phyloP scores from a whole-genome alignment of 2,113 vertebrate genomes.

The Electrona antarctica region DNA sequence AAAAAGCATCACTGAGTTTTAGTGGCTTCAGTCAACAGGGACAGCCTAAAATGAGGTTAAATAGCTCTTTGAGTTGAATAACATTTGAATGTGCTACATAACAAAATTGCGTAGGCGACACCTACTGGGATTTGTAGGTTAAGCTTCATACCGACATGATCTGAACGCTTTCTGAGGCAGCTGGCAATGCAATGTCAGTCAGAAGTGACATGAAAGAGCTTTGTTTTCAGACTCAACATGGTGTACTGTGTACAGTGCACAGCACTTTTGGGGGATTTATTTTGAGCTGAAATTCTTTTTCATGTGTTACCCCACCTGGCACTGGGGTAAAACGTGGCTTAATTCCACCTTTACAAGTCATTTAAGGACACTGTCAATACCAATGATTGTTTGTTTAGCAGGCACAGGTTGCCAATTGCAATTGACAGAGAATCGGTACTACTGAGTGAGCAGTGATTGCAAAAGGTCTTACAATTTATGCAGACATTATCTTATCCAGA shows the following conservation, averaged over 20 bases:
- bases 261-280: not conserved
- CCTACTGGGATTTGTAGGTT: conserved; percentile 55
- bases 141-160: conserved; percentile 23
- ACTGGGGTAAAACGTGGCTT: conserved; percentile 10
- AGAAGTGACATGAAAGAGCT: conserved; percentile 37
- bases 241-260: too few relatives aligned
- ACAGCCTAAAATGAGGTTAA: conserved; percentile 60
- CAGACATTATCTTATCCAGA: too few relatives aligned
- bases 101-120: conserved; percentile 35
- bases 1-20: conserved; percentile 39
- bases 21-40: conserved; percentile 50
- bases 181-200: conserved; percentile 36
- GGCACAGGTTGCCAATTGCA: too few relatives aligned
- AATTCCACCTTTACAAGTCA: not conserved
- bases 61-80: conserved; percentile 67
- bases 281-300: conserved; percentile 48
- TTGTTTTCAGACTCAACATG: conserved; percentile 16
- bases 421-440: too few relatives aligned
- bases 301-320: conserved; percentile 27
- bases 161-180: conserved; percentile 53
- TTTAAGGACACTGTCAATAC: not conserved
- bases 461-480: too few relatives aligned
- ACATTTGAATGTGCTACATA: conserved; percentile 73
- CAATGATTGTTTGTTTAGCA: too few relatives aligned
- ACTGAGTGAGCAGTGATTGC: too few relatives aligned